A percentile compares a stretch with the other conserved stretches of the same genome.
These are phyloP conservation scores for Chromis chromis DNA, from an alignment of 2,797 vertebrate genomes.

Conservation along the genomic window DNA sequence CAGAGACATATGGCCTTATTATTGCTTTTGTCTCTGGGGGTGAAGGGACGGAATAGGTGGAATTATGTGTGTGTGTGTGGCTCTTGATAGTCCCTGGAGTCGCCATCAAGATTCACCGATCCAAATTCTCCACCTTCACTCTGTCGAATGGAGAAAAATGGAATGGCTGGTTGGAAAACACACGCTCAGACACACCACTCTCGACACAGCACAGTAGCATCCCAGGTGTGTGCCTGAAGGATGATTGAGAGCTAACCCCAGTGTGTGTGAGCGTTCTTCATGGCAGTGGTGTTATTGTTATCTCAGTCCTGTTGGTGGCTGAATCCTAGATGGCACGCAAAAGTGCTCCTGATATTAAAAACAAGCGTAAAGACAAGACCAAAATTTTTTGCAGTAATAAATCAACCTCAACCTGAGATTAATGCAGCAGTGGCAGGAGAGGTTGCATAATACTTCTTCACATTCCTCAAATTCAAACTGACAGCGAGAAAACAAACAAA, in stretches of 20 bases:
- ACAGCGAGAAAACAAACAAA: conserved; percentile 25
- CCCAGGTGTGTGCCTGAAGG: conserved; percentile 67
- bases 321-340: conserved; percentile 31
- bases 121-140: conserved; percentile 54
- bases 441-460: conserved; percentile 40
- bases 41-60: conserved; percentile 47
- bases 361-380: conserved; percentile 27
- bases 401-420: conserved; percentile 58
- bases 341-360: conserved; percentile 49
- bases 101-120: conserved; percentile 52
- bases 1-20: conserved; percentile 73
- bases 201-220: conserved; percentile 28
- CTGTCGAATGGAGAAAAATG: conserved; percentile 56
- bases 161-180: conserved; percentile 50
- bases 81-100: conserved; percentile 44
- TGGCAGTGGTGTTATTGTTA: conserved; percentile 69
- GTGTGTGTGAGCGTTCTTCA: conserved; percentile 69
- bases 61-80: conserved; percentile 34
- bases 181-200: conserved; percentile 15
- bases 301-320: conserved; percentile 57
- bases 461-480: conserved; percentile 45
- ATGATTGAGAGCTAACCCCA: conserved; percentile 71
- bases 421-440: conserved; percentile 33
- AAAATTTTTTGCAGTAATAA: conserved; percentile 40
- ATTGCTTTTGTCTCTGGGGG: conserved; percentile 64